Percentiles rank a stretch among this genome's conserved stretches.
Evolutionary conservation across 2,113 vertebrate species (phyloP).

Genomic region (Rhineura floridana): DNA sequence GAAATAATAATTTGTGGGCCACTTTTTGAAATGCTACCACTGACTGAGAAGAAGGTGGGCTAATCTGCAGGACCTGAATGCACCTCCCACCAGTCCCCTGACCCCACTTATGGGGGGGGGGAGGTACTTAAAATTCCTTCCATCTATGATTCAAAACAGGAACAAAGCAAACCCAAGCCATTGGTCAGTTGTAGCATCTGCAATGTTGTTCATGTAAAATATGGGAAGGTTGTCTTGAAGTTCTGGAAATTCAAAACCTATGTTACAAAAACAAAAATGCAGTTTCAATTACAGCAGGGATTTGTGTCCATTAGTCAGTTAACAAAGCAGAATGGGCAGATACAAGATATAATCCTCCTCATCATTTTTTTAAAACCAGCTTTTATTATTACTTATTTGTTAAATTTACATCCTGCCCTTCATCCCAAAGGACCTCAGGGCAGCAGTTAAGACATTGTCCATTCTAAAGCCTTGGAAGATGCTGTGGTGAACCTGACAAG

Average conservation of each 20-base stretch:
- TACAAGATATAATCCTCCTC: not conserved
- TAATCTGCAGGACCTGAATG: not conserved
- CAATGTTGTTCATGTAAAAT: not conserved
- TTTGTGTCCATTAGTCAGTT: not conserved
- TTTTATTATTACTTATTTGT: no score
- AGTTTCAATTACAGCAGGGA: not conserved
- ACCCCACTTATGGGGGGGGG: no score
- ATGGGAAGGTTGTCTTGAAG: not conserved
- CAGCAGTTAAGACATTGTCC: not conserved
- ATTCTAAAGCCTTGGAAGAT: not conserved
- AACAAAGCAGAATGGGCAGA: not conserved
- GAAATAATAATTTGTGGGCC: not conserved
- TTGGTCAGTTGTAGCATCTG: not conserved
- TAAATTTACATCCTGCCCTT: no score
- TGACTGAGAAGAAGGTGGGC: not conserved
- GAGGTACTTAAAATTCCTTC: not conserved
- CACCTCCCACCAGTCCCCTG: no score
- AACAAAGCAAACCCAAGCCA: not conserved
- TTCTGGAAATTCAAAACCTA: not conserved
- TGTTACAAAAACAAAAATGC: not conserved
- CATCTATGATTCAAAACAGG: not conserved
- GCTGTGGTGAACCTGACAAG: not conserved
- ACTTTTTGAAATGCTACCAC: not conserved
- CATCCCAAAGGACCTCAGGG: no score
- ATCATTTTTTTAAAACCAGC: not conserved